A percentile compares a stretch with the other conserved stretches of the same genome.
These are phyloP conservation scores for Oncorhynchus gorbuscha DNA, from an alignment of 2,113 vertebrate genomes.

Conservation along the genomic window DNA sequence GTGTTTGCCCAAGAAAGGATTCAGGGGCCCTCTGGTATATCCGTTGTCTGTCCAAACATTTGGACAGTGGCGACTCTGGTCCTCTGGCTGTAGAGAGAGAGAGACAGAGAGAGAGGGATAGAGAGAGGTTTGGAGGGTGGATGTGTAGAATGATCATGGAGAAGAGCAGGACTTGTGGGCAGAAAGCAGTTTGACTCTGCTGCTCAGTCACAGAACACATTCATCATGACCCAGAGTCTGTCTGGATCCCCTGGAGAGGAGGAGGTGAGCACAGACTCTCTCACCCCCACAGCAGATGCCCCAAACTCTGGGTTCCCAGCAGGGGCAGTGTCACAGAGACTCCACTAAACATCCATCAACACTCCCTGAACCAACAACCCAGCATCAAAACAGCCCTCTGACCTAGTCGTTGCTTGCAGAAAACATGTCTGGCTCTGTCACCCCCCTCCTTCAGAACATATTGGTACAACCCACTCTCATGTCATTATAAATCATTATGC, in stretches of 20 bases:
- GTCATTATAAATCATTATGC: background rate
- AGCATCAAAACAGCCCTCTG: conserved; percentile 11
- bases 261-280: conserved; percentile 20
- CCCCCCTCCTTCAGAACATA: background rate
- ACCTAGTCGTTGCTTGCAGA: conserved; percentile 42
- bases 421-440: background rate
- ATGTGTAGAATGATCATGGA: conserved; percentile 37
- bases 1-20: conserved; percentile 26
- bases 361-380: conserved; percentile 1
- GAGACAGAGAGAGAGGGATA: background rate
- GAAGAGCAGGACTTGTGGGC: conserved; percentile 32
- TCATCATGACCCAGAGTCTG: conserved; percentile 51
- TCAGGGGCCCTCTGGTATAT: conserved; percentile 30
- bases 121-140: conserved; percentile 1
- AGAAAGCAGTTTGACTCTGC: conserved; percentile 41
- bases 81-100: conserved; percentile 30
- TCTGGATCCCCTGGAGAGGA: conserved; percentile 39
- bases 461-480: background rate
- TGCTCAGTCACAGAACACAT: conserved; percentile 52
- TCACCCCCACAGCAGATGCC: conserved; percentile 46
- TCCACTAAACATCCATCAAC: conserved; percentile 54
- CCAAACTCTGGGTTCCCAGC: conserved; percentile 40
- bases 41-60: conserved; percentile 42
- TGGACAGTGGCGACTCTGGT: conserved; percentile 31
- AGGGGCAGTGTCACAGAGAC: conserved; percentile 43